These are phyloP conservation scores for Planococcus citri DNA, from an alignment of 1,140 invertebrate species.

Conservation along the genomic window DNA sequence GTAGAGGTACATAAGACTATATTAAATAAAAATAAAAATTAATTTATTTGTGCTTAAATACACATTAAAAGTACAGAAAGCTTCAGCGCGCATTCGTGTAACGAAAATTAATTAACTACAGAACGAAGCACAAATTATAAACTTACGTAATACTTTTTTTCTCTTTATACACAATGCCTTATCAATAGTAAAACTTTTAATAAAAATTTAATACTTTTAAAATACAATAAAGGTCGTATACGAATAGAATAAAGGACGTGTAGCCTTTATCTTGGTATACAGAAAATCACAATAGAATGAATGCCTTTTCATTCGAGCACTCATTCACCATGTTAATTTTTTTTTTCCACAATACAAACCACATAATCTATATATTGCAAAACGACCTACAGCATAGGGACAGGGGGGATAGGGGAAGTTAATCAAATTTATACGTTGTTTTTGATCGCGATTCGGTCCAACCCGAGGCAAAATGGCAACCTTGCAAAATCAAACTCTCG, in stretches of 20 bases:
- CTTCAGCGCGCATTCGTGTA: constrained; percentile 16
- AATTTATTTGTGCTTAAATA: constrained; percentile 15
- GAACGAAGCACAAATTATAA: constrained; percentile 12
- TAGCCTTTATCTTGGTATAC: background rate
- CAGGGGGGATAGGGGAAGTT: too few relatives aligned
- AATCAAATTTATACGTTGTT: background rate
- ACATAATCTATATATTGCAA: background rate
- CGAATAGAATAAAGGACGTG: background rate
- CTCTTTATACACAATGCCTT: background rate
- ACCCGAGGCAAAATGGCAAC: too few relatives aligned
- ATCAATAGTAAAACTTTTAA: constrained; percentile 11
- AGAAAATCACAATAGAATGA: constrained; percentile 15
- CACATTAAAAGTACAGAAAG: constrained; percentile 9
- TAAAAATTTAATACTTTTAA: constrained; percentile 14
- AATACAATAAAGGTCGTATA: constrained; percentile 14
- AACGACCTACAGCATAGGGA: background rate
- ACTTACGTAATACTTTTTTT: constrained; percentile 15
- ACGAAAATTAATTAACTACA: constrained; percentile 14
- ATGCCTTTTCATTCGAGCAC: background rate
- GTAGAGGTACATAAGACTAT: background rate
- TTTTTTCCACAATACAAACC: background rate
- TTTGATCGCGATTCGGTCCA: too few relatives aligned
- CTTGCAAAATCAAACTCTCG: too few relatives aligned
- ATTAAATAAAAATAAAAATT: background rate
- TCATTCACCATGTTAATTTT: background rate